A percentile compares a stretch with the other conserved stretches of the same genome.
phyloP scores from a whole-genome alignment of 2,888 invertebrate genomes.

The Epistrophe grossulariae region DNA sequence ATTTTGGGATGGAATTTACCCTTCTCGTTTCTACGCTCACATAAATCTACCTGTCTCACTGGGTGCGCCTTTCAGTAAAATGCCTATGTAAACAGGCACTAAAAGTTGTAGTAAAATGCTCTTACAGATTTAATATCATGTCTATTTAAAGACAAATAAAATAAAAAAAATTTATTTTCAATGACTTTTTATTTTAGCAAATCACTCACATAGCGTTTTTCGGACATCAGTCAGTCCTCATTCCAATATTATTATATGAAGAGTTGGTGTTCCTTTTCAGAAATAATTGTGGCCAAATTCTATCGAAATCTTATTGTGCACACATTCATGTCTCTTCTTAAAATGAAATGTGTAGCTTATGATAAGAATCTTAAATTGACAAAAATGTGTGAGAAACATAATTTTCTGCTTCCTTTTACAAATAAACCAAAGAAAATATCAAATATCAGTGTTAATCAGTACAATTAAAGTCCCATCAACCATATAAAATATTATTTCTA shows the following conservation, averaged over 20 bases:
- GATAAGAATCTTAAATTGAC: conserved; percentile 14
- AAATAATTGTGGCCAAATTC: background rate
- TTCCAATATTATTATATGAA: background rate
- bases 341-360: background rate
- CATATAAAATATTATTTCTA: background rate
- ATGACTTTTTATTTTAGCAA: no score
- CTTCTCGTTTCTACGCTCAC: no score
- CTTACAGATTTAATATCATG: no score
- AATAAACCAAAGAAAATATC: conserved; percentile 19
- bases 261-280: background rate
- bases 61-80: no score
- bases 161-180: no score
- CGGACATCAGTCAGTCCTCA: background rate
- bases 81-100: no score
- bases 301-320: background rate
- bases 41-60: no score
- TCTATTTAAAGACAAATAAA: no score
- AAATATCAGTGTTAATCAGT: conserved; percentile 70
- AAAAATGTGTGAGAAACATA: conserved; percentile 59
- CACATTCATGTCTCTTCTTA: background rate
- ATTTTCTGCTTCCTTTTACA: conserved; percentile 31
- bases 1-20: no score
- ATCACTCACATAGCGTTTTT: no score
- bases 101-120: no score
- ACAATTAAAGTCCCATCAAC: conserved; percentile 71